A percentile compares a stretch with the other conserved stretches of the same genome.
phyloP scores from a whole-genome alignment of 2,113 vertebrate species.

The Sphyrna mokarran region DNA sequence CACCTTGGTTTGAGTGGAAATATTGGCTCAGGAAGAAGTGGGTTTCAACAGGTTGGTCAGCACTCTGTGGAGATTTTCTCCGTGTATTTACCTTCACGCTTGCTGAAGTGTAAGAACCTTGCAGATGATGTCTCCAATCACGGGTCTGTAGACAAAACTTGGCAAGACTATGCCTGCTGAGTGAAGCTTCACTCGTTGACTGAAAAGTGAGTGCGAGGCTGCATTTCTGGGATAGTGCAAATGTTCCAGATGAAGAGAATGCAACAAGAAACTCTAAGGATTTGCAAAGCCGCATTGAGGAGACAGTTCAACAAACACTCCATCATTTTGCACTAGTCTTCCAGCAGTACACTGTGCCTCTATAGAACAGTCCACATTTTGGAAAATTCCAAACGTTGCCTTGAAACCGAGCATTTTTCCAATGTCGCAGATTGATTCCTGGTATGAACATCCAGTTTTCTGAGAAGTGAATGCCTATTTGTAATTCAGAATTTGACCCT shows the following conservation, averaged over 20 bases:
- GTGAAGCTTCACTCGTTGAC: not conserved
- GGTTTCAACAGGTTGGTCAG: not conserved
- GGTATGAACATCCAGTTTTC: not conserved
- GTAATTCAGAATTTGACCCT: not conserved
- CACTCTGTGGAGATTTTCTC: not conserved
- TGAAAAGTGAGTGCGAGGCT: not conserved
- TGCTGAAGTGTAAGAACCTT: not conserved
- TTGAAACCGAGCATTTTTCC: not conserved
- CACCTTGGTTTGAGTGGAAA: not conserved
- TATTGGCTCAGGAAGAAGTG: not conserved
- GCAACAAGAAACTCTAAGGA: not conserved
- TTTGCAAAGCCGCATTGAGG: not conserved
- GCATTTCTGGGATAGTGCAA: not conserved
- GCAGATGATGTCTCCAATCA: not conserved
- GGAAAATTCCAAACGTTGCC: not conserved
- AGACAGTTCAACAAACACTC: not conserved
- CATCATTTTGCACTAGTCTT: not conserved
- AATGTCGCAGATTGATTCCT: not conserved
- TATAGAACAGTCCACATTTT: not conserved
- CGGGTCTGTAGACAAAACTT: not conserved
- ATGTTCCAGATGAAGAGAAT: not conserved
- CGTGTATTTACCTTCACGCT: not conserved
- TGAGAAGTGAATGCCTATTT: not conserved
- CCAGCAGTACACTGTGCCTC: not conserved
- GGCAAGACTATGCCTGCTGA: not conserved